Conservation (phyloP, 2,113 vertebrate species). For the Chelonoidis abingdonii region DNA sequence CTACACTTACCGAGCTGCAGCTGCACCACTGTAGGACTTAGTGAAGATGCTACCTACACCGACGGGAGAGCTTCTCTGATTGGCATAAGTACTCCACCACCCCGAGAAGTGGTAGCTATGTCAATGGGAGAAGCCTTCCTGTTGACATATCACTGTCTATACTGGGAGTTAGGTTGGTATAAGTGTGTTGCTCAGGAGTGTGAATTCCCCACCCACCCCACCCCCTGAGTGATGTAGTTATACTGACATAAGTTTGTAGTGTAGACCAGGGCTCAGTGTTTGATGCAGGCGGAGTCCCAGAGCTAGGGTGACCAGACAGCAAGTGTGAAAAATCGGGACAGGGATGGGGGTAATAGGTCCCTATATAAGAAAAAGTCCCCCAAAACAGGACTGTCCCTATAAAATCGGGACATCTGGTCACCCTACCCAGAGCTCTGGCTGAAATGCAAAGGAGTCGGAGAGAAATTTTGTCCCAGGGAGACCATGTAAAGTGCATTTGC, state of each 20-base stretch:
- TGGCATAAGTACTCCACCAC: neutral
- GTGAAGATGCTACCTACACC: neutral
- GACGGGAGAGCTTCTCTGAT: neutral
- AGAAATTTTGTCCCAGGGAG: neutral
- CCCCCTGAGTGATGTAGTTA: neutral
- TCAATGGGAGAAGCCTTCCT: neutral
- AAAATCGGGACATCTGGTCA: no score
- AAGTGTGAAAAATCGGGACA: no score
- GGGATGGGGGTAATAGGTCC: no score
- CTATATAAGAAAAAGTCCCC: no score
- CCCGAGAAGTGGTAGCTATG: neutral
- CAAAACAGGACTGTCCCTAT: no score
- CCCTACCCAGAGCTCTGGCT: neutral
- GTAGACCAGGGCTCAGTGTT: accelerated
- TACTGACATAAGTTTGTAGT: accelerated
- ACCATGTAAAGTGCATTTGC: neutral
- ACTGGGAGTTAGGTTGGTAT: neutral
- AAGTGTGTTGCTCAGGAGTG: neutral
- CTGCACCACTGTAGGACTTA: neutral
- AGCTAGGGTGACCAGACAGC: no score
- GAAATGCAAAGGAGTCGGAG: neutral
- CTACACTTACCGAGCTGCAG: neutral
- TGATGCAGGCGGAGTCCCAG: neutral
- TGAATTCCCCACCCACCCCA: neutral
- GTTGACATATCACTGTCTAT: neutral